These are phyloP conservation scores for Chloromyia formosa DNA, from an alignment of 2,888 invertebrate species.

Conservation along the genomic window DNA sequence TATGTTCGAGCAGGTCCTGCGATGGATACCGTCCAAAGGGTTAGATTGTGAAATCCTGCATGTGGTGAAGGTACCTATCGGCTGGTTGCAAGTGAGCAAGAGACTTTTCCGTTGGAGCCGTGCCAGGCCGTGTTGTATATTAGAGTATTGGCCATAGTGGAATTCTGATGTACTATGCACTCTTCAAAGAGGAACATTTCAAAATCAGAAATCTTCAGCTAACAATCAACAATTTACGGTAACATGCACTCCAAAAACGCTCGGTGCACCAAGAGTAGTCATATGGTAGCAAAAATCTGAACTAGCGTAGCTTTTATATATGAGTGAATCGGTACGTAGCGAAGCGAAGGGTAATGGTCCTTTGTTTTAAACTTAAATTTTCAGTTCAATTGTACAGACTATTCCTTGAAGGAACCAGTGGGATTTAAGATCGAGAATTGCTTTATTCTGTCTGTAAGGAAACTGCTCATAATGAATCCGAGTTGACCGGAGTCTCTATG, in stretches of 20 bases:
- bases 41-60: slow-evolving; percentile 19
- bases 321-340: too few relatives aligned
- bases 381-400: too few relatives aligned
- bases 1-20: neutral
- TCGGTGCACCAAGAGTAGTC: slow-evolving; percentile 32
- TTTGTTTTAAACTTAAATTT: too few relatives aligned
- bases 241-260: slow-evolving; percentile 51
- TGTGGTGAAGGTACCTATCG: neutral
- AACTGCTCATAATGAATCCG: too few relatives aligned
- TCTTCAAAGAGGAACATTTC: slow-evolving; percentile 28
- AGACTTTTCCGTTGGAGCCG: neutral
- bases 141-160: neutral
- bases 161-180: neutral
- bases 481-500: too few relatives aligned
- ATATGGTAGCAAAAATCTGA: neutral
- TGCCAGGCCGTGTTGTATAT: neutral
- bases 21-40: slow-evolving; percentile 1
- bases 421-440: too few relatives aligned
- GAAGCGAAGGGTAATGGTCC: too few relatives aligned
- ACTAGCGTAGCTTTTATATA: neutral
- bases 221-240: slow-evolving; percentile 54
- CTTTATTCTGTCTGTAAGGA: too few relatives aligned
- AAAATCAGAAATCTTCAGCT: slow-evolving; percentile 53
- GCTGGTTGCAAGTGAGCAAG: neutral
- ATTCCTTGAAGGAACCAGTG: too few relatives aligned